These are phyloP conservation scores for Trigoniulus corallinus DNA, from an alignment of 1,140 invertebrate species.

Conservation along the genomic window DNA sequence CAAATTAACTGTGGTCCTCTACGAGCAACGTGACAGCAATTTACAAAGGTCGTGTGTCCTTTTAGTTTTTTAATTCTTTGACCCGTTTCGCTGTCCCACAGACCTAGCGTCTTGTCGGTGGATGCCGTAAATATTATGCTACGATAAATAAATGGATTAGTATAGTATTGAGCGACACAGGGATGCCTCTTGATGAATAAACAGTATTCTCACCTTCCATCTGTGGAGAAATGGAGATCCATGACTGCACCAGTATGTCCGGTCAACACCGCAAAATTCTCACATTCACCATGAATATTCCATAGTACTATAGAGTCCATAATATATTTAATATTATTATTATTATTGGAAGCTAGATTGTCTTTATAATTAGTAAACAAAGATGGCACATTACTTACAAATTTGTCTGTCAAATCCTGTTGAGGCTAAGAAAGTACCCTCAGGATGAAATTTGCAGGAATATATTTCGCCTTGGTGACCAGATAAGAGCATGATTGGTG, in stretches of 20 bases:
- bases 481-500: conserved; percentile 91
- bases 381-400: conserved; percentile 46
- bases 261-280: conserved; percentile 80
- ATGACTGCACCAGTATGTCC: conserved; percentile 94
- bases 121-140: conserved; percentile 75
- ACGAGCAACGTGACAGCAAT: conserved; percentile 38
- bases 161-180: too few relatives aligned
- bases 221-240: conserved; percentile 89
- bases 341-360: neutral
- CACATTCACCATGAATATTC: conserved; percentile 96
- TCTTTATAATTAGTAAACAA: neutral
- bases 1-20: conserved; percentile 75
- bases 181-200: neutral
- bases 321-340: conserved; percentile 7
- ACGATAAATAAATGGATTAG: conserved; percentile 12
- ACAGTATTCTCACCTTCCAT: conserved; percentile 41
- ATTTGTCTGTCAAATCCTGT: conserved; percentile 94
- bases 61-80: conserved; percentile 79
- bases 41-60: conserved; percentile 42
- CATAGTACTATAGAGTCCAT: conserved; percentile 60
- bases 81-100: conserved; percentile 86
- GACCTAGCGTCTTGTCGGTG: conserved; percentile 83
- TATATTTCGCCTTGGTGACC: conserved; percentile 97
- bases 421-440: conserved; percentile 82
- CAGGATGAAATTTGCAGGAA: conserved; percentile 83